Conservation (phyloP, 1,140 invertebrate genomes). For the Dryas iulia region DNA sequence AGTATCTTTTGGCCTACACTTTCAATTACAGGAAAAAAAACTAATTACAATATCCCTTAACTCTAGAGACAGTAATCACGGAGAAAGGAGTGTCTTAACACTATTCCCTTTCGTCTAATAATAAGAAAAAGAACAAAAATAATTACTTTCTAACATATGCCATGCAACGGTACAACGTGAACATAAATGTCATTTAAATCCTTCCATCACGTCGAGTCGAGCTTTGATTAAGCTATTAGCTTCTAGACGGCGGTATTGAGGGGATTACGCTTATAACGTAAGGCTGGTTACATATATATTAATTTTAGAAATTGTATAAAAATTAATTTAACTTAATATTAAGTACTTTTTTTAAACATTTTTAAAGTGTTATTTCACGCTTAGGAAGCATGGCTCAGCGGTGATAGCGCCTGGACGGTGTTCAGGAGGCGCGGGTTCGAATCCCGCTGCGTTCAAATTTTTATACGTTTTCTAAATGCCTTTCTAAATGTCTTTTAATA, state of each 20-base stretch:
- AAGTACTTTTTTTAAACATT: neutral
- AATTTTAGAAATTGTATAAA: neutral
- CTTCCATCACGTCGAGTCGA: neutral
- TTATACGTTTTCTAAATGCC: no score
- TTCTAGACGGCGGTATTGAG: neutral
- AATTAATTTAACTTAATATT: no score
- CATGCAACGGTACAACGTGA: neutral
- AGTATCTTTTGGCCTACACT: no score
- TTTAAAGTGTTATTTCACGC: no score
- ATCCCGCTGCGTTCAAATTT: no score
- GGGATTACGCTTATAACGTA: neutral
- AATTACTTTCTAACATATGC: neutral
- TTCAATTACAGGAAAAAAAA: no score
- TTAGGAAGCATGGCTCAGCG: no score
- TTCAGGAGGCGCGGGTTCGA: no score
- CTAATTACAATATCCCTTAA: no score
- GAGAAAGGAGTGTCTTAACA: neutral
- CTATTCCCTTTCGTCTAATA: neutral
- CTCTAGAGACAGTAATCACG: no score
- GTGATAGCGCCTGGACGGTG: no score
- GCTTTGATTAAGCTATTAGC: constrained; percentile 3
- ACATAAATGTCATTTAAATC: neutral
- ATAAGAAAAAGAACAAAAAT: neutral
- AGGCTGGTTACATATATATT: neutral
- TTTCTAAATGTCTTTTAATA: no score